These are phyloP conservation scores for Drosophila athabasca DNA, from an alignment of 1,140 invertebrate species.

Conservation along the genomic window DNA sequence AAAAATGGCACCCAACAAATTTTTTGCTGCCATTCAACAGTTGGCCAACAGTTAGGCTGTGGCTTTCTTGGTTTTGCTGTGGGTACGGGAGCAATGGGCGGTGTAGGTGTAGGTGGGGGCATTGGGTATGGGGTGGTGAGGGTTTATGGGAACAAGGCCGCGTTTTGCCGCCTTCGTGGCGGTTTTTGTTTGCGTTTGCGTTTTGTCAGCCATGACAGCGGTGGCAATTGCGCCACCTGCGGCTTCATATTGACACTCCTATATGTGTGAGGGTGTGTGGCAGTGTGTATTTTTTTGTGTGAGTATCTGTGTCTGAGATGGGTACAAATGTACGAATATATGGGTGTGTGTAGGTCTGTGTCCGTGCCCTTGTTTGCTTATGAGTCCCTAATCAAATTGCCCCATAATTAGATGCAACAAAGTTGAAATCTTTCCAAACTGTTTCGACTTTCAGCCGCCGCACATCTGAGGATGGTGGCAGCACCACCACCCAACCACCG, in stretches of 20 bases:
- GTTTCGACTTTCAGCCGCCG: conserved; percentile 27
- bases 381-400: conserved; percentile 63
- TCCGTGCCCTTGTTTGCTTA: conserved; percentile 47
- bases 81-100: neutral
- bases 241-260: conserved; percentile 74
- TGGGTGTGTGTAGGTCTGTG: conserved; percentile 9
- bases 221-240: conserved; percentile 64
- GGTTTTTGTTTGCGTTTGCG: conserved; percentile 77
- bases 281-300: conserved; percentile 8
- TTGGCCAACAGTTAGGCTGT: conserved; percentile 46
- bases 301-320: neutral
- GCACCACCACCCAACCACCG: no score
- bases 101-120: neutral
- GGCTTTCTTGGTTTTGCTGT: neutral
- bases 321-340: neutral
- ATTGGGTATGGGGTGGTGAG: neutral
- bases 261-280: neutral
- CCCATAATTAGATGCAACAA: conserved; percentile 70
- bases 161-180: conserved; percentile 37
- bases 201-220: conserved; percentile 75
- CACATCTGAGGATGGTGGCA: no score
- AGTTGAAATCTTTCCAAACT: conserved; percentile 45
- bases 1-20: conserved; percentile 42
- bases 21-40: conserved; percentile 64
- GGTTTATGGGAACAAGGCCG: conserved; percentile 64